phyloP scores from a whole-genome alignment of 2,113 vertebrate species.

The Protomyctophum bolini region DNA sequence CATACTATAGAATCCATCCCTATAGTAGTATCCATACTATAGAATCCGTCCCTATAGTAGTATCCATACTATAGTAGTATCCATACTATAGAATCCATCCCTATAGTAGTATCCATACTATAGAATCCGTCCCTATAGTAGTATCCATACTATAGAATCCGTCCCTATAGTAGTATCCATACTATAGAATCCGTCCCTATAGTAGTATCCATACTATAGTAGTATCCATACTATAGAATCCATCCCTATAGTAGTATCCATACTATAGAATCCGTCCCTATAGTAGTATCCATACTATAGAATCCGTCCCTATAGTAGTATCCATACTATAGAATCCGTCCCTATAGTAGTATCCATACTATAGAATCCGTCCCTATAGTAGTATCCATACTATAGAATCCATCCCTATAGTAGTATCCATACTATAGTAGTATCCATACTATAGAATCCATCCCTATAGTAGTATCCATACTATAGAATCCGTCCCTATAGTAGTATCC shows the following conservation, averaged over 20 bases:
- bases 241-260: neutral
- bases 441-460: slow-evolving; percentile 3
- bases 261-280: no score
- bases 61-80: neutral
- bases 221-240: slow-evolving; percentile 19
- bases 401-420: no score
- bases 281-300: neutral
- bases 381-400: no score
- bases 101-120: neutral
- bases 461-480: no score
- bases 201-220: neutral
- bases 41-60: slow-evolving; percentile 1
- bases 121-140: no score
- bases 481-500: no score
- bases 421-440: slow-evolving; percentile 4
- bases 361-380: neutral
- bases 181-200: no score
- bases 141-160: neutral
- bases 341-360: no score
- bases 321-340: no score
- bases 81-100: neutral
- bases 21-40: no score
- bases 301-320: neutral
- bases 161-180: neutral
- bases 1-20: no score